A percentile compares a stretch with the other conserved stretches of the same genome.
These are phyloP conservation scores for Cynocephalus volans DNA, from an alignment of 2,113 vertebrate species.

Conservation along the genomic window DNA sequence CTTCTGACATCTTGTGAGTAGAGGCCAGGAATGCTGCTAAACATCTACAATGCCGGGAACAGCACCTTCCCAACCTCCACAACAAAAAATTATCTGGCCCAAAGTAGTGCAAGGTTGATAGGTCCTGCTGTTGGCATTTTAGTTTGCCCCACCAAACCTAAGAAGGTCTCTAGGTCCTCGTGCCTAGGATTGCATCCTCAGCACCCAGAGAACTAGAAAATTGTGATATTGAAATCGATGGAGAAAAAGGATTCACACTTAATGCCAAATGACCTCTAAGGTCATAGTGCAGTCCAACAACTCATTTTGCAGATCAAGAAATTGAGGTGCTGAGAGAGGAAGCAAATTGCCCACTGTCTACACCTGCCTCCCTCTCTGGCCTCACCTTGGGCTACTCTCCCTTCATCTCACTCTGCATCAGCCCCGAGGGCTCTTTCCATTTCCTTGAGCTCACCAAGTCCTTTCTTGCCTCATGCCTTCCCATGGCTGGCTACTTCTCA, in stretches of 20 bases:
- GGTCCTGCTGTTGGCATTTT: not conserved
- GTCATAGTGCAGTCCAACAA: not conserved
- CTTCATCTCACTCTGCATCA: not conserved
- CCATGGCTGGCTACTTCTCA: not conserved
- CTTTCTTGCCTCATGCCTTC: not conserved
- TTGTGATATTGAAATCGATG: not conserved
- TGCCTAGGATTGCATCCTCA: not conserved
- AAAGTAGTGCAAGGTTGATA: not conserved
- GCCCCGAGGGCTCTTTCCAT: not conserved
- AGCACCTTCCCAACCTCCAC: not conserved
- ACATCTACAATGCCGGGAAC: not conserved
- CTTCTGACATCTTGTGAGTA: not conserved
- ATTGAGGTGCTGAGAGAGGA: not conserved
- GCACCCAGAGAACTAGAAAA: not conserved
- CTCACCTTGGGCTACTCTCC: not conserved
- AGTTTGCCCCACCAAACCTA: not conserved
- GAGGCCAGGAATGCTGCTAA: not conserved
- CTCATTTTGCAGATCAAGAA: not conserved
- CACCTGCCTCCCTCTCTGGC: not conserved
- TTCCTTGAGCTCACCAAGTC: not conserved
- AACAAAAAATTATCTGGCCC: not conserved
- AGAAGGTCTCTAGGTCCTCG: not conserved
- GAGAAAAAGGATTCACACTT: not conserved
- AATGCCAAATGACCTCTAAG: not conserved
- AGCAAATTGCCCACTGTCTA: not conserved